These are phyloP conservation scores for Caerostris extrusa DNA, from an alignment of 1,140 invertebrate genomes.

Conservation along the genomic window DNA sequence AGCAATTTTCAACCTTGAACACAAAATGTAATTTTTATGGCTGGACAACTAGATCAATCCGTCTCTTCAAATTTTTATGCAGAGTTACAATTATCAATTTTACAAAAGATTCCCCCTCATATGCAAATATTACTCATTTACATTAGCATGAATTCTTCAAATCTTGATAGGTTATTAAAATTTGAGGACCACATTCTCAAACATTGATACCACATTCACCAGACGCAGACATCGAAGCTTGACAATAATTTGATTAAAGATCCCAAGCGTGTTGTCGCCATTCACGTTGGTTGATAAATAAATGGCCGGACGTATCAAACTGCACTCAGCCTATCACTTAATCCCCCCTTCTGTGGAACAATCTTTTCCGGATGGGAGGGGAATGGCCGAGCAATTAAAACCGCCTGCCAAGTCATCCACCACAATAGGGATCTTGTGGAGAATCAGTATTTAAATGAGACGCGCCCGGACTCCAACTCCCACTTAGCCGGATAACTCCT, in stretches of 20 bases:
- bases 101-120: too few relatives aligned
- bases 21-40: too few relatives aligned
- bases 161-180: too few relatives aligned
- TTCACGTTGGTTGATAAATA: slow-evolving; percentile 9
- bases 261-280: not conserved
- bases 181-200: too few relatives aligned
- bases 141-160: too few relatives aligned
- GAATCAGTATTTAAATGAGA: slow-evolving; percentile 28
- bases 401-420: slow-evolving; percentile 13
- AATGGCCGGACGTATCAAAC: slow-evolving; percentile 23
- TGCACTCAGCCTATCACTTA: not conserved
- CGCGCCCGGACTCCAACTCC: not conserved
- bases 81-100: too few relatives aligned
- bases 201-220: too few relatives aligned
- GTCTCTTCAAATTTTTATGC: too few relatives aligned
- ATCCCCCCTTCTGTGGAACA: not conserved
- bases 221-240: not conserved
- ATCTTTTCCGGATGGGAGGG: slow-evolving; percentile 10
- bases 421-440: not conserved
- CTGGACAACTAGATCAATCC: too few relatives aligned
- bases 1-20: too few relatives aligned
- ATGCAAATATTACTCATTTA: too few relatives aligned
- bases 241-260: slow-evolving; percentile 9
- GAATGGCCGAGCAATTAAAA: slow-evolving; percentile 39
- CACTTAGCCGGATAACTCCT: slow-evolving; percentile 28